Conservation (phyloP, 2,888 invertebrate genomes). For the Syrphus vitripennis region DNA sequence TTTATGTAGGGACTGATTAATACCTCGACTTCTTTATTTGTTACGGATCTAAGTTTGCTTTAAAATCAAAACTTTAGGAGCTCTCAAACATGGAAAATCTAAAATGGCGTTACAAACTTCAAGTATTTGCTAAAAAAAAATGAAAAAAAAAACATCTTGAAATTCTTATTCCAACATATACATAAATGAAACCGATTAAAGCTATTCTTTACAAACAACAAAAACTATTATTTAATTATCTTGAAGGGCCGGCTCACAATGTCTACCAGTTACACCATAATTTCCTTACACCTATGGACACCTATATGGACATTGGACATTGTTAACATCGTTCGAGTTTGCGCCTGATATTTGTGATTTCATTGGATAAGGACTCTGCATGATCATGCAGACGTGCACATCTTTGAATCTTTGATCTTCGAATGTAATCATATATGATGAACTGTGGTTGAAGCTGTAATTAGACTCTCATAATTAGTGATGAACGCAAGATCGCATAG, state of each 20-base stretch:
- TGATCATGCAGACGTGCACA: neutral
- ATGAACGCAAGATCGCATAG: constrained; percentile 35
- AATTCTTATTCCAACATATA: too few species aligned
- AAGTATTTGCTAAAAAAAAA: too few species aligned
- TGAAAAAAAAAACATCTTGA: too few species aligned
- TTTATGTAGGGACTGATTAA: too few species aligned
- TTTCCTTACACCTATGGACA: constrained; percentile 30
- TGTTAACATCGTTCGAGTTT: constrained; percentile 8
- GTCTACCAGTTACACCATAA: neutral
- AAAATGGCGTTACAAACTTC: too few species aligned
- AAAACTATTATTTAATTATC: too few species aligned
- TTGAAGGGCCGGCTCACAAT: constrained; percentile 38
- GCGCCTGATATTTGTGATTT: neutral
- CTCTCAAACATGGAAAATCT: too few species aligned
- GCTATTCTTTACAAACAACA: too few species aligned
- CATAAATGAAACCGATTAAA: too few species aligned
- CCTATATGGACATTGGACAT: neutral
- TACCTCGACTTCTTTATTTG: too few species aligned
- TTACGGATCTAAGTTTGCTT: too few species aligned
- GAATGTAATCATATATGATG: constrained; percentile 9
- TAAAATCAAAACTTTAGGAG: too few species aligned
- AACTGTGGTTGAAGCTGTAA: constrained; percentile 47
- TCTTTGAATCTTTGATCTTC: neutral
- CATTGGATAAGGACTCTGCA: constrained; percentile 11
- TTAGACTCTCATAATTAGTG: constrained; percentile 65